phyloP scores from a whole-genome alignment of 2,888 invertebrate genomes.

The Drosophila emarginata region DNA sequence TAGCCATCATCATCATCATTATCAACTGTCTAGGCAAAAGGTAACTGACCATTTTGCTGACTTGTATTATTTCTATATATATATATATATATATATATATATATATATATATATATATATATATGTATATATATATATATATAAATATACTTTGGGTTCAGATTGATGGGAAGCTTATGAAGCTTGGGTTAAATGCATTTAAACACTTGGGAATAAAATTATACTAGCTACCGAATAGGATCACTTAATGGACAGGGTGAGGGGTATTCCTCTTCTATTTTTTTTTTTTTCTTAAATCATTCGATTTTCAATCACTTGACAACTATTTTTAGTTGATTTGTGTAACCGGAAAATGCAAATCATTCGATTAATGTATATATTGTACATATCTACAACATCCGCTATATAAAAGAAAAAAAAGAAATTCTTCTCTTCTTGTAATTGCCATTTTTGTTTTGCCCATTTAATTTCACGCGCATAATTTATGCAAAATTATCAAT shows the following conservation, averaged over 20 bases:
- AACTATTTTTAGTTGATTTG: constrained; percentile 21
- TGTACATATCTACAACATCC: constrained; percentile 21
- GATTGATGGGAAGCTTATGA: constrained; percentile 16
- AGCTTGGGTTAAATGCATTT: background rate
- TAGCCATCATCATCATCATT: background rate
- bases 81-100: background rate
- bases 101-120: constrained; percentile 47
- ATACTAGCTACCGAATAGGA: background rate
- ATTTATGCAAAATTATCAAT: constrained; percentile 68
- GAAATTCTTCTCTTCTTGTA: constrained; percentile 26
- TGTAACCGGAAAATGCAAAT: constrained; percentile 44
- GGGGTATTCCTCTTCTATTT: background rate
- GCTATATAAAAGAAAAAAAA: constrained; percentile 7
- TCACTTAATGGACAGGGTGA: background rate
- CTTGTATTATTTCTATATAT: constrained; percentile 56
- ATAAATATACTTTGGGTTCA: background rate
- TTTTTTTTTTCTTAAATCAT: background rate
- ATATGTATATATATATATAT: constrained; percentile 41
- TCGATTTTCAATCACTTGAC: constrained; percentile 17
- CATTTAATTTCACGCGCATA: constrained; percentile 57
- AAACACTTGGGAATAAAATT: background rate
- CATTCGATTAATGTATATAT: constrained; percentile 38
- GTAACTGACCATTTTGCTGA: constrained; percentile 60
- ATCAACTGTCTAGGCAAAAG: constrained; percentile 2
- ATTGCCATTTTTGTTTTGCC: constrained; percentile 36